Base-by-base conservation (phyloP, 2,888 invertebrate genomes). In the Erebia epiphron region DNA sequence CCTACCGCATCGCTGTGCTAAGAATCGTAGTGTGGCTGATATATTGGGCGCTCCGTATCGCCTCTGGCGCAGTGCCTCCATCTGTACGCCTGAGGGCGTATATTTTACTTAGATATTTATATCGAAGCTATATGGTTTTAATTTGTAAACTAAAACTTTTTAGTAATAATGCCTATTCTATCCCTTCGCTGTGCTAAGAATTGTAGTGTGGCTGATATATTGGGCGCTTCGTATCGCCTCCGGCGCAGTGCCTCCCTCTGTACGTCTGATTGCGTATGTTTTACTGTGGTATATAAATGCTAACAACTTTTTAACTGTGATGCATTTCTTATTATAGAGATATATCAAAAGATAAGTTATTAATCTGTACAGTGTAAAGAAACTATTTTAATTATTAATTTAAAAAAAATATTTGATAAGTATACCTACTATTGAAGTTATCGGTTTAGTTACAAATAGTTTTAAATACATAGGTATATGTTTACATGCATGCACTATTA, bases 201-300 rank as follows among this genome's bases (percentile, higher is more conserved):
- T 87, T 88, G 85, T 83, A 82, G 84, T 83, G 82, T 81, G 84
- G 80, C 89, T 93, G 93, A 93, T 93, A 92, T 93, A 94, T 93
- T 90, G 87, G 86, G 77, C 86, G 86, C 88, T 84, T 83, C 84
- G 88, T 79, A 83, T 88, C 87, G 91, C 91, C 91, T 78, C 89
- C 87, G 90, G 92, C 92, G 79, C 76, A 79, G 81, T 18, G 82
- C 81, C 82, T 76, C 78, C 78, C 76, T 79, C 76, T 76, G 75
- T 76, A 76, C 75, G 65, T 46, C 74, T 75, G 70, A 72, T 73
- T 75, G 71, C 75, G 74, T 77, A 75, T 75, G 74, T 75, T 73
- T 74, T 70, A 70, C 70, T 52, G 68, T 54, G 67, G 57, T 74
- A 74, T 60, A 68, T 70, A 67, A 67, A 50, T 67, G 57, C 65